Percentiles rank a stretch among this genome's conserved stretches.
These are phyloP conservation scores for Excalfactoria chinensis DNA, from an alignment of 2,113 vertebrate genomes.

Conservation along the genomic window DNA sequence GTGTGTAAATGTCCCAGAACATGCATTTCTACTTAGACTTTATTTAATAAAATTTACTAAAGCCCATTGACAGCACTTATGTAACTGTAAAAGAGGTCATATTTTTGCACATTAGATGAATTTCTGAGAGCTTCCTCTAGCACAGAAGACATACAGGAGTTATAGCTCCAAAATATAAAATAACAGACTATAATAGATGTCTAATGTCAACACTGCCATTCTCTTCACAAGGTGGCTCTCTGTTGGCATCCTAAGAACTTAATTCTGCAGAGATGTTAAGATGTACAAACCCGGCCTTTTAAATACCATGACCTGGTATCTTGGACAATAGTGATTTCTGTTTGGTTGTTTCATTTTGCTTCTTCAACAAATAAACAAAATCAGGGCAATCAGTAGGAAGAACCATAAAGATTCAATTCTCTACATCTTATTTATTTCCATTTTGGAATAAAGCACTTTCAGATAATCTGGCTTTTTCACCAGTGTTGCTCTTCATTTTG, in stretches of 20 bases:
- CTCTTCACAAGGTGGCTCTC: not conserved
- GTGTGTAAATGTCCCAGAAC: too few relatives aligned
- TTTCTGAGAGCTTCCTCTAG: not conserved
- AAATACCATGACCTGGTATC: not conserved
- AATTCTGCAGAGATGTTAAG: not conserved
- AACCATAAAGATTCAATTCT: not conserved
- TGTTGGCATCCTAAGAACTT: not conserved
- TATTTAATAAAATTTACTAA: not conserved
- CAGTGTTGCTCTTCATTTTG: constrained; percentile 40
- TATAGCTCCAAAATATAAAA: not conserved
- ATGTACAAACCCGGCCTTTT: not conserved
- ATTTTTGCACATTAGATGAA: not conserved
- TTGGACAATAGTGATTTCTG: not conserved
- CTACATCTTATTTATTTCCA: not conserved
- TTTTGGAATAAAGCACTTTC: not conserved
- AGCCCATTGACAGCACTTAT: not conserved
- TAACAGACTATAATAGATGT: not conserved
- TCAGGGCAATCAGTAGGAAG: not conserved
- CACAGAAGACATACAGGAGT: not conserved
- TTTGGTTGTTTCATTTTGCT: not conserved
- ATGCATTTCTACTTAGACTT: not conserved
- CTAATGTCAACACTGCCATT: not conserved
- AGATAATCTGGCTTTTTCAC: constrained; percentile 40
- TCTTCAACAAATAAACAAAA: not conserved
- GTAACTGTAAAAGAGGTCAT: not conserved